Evolutionary conservation across 2,888 invertebrate genomes (phyloP), one percentile per base, ranked within the genome.

Genomic region (Drosophila nigricruria): DNA sequence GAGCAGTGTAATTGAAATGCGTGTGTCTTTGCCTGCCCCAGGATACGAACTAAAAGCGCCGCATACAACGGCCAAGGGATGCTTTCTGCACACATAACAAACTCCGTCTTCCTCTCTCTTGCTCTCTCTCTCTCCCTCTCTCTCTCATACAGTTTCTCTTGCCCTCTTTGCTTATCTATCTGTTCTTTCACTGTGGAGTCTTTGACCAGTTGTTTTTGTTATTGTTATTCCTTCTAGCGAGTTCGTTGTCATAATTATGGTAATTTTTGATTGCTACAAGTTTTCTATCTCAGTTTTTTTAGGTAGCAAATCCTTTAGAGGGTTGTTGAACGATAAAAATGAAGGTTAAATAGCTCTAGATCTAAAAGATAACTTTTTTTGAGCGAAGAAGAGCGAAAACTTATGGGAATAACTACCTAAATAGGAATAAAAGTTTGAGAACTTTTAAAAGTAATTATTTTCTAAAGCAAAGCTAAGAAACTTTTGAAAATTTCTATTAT

Each of bases 211-310:
- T 77, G 59, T 73, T 57, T 49, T 49, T 62, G 30, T 60, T 58
- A n/a, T 70, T 77, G 18, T 68, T 60, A 47, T 49, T 59, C 59
- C 62, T 59, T 42, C 27, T 5, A 36, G 20, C 47, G 67, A 25
- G 61, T 40, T 60, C 56, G 71, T 60, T 79, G 66, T 63, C 73
- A 69, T 79, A 79, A 79, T 79, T 79, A 77, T 77, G 79, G 25
- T 77, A 77, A 77, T 66, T 70, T 76, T 61, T 67, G 66, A 79
- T 78, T 77, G 58, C 78, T 56, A 77, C 63, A 77, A 73, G 70
- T 70, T 79, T 67, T 56, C 47, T 43, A 23, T n/a, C 10, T 40
- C 59, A 12, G 59, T 40, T 25, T 42, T 70, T 50, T 69, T 70
- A 67, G 78, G 78, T 67, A 67, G 61, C 58, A n/a, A 49, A 53